A percentile compares a stretch with the other conserved stretches of the same genome.
Evolutionary conservation across 2,113 vertebrate species (phyloP).

Genomic region (Phylloscopus trochilus): DNA sequence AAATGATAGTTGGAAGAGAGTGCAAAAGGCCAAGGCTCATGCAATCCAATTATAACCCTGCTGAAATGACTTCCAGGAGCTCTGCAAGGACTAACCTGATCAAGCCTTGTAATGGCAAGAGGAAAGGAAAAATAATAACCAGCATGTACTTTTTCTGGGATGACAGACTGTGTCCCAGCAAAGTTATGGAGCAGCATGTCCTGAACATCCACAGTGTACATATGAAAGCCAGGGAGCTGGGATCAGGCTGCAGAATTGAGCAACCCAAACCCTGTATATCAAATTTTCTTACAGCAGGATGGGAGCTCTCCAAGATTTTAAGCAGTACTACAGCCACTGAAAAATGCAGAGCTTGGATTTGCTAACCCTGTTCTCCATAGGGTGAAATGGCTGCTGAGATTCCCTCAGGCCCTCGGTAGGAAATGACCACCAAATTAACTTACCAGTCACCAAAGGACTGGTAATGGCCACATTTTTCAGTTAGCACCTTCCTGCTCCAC

Average conservation of each 20-base stretch:
- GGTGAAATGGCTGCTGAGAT: not conserved
- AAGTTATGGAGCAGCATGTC: constrained; percentile 65
- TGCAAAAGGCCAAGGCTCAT: not conserved
- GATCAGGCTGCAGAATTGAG: not conserved
- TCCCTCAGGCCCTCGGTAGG: not conserved
- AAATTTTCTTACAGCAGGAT: not conserved
- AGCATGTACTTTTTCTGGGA: constrained; percentile 61
- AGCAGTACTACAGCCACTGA: not conserved
- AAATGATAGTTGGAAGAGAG: not conserved
- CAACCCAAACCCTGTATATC: not conserved
- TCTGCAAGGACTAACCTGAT: not conserved
- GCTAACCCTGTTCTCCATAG: not conserved
- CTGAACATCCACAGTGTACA: not conserved
- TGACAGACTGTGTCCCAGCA: constrained; percentile 50
- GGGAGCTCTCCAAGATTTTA: not conserved
- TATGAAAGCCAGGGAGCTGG: not conserved
- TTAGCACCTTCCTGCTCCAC: not conserved
- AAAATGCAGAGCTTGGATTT: not conserved
- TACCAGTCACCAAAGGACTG: not conserved
- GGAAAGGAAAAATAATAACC: constrained; percentile 67
- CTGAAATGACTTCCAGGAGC: not conserved
- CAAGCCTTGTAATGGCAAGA: not conserved
- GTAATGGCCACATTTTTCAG: not conserved
- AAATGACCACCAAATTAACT: not conserved
- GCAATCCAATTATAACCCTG: not conserved